phyloP scores from a whole-genome alignment of 1,140 invertebrate species.

The Brachionus rotundiformis region DNA sequence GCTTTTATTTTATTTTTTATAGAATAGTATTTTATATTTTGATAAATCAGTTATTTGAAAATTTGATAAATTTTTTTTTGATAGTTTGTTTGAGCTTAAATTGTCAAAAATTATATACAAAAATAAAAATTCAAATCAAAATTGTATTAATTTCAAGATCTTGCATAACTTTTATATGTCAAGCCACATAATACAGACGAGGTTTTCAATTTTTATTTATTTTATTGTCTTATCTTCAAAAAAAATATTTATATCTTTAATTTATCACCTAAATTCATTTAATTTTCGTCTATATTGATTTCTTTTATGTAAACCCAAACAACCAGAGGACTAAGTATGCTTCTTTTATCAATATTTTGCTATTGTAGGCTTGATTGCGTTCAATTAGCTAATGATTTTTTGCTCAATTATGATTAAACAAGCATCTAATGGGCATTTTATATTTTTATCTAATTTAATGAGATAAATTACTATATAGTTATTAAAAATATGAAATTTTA shows the following conservation, averaged over 20 bases:
- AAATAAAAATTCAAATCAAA: neutral
- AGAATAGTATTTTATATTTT: neutral
- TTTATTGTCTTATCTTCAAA: neutral
- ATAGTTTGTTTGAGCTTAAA: no score
- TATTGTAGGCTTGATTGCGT: neutral
- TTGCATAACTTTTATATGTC: conserved; percentile 12
- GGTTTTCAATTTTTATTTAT: neutral
- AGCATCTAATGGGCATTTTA: no score
- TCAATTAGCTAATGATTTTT: neutral
- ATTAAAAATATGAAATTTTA: no score
- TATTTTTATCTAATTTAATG: no score
- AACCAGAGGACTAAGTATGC: neutral
- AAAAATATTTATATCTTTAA: conserved; percentile 8
- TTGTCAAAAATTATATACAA: neutral
- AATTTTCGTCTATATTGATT: neutral
- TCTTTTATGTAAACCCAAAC: neutral
- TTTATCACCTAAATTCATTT: neutral
- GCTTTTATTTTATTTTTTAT: no score
- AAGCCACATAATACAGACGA: no score
- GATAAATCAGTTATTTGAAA: neutral
- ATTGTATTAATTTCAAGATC: neutral
- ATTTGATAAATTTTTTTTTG: neutral
- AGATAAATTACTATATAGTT: no score
- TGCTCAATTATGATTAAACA: no score
- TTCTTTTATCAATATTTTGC: neutral